A percentile compares a stretch with the other conserved stretches of the same genome.
Evolutionary conservation across 2,888 invertebrate species (phyloP).

Genomic region (Hymenopus coronatus): DNA sequence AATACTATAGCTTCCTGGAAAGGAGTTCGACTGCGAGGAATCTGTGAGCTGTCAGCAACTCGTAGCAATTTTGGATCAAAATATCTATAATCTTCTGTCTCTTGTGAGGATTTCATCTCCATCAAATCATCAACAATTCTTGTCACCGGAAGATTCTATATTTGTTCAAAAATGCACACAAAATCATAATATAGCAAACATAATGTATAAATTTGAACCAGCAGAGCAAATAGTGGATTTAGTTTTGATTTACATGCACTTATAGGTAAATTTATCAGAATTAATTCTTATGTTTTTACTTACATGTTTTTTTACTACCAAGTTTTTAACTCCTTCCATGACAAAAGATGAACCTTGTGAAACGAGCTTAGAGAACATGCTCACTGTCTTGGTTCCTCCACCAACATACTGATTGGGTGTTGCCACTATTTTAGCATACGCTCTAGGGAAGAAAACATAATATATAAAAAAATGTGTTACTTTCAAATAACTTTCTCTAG

Average conservation of each 20-base stretch:
- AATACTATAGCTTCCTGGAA: conserved; percentile 90
- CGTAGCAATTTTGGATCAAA: conserved; percentile 94
- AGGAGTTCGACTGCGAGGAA: conserved; percentile 59
- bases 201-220: no score
- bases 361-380: conserved; percentile 97
- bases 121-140: conserved; percentile 87
- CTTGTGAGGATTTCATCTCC: conserved; percentile 73
- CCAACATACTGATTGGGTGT: conserved; percentile 77
- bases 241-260: no score
- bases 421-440: conserved; percentile 72
- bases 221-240: background rate
- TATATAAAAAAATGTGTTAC: no score
- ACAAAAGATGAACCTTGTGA: conserved; percentile 97
- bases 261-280: background rate
- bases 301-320: conserved; percentile 96
- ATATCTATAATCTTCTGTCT: conserved; percentile 86
- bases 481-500: no score
- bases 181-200: background rate
- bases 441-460: conserved; percentile 48
- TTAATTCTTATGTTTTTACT: conserved; percentile 45
- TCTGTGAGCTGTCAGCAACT: conserved; percentile 57
- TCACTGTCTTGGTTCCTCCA: conserved; percentile 92
- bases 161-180: background rate
- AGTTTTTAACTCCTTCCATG: conserved; percentile 99
- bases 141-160: conserved; percentile 88